These are phyloP conservation scores for Xestia c-nigrum DNA, from an alignment of 2,888 invertebrate species.

Conservation along the genomic window DNA sequence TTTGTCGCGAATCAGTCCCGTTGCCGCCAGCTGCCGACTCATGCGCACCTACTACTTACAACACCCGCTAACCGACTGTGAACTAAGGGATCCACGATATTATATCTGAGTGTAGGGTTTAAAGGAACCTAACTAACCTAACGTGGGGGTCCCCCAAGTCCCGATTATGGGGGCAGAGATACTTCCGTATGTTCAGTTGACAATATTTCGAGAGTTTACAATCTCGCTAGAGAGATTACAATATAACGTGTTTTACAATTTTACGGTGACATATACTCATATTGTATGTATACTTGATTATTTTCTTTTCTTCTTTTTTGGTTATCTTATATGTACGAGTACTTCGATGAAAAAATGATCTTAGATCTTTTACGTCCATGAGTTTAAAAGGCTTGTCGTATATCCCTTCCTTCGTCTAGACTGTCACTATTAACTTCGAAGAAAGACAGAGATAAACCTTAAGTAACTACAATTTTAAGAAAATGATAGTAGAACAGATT, in stretches of 20 bases:
- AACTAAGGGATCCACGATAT: not conserved
- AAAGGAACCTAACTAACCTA: too few relatives aligned
- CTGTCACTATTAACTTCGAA: slow-evolving; percentile 3
- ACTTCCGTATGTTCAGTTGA: too few relatives aligned
- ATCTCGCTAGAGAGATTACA: too few relatives aligned
- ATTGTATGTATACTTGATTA: too few relatives aligned
- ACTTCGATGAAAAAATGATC: not conserved
- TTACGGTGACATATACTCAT: too few relatives aligned
- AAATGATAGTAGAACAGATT: slow-evolving; percentile 16
- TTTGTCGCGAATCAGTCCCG: slow-evolving; percentile 64
- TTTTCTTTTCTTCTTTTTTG: not conserved
- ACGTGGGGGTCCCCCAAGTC: too few relatives aligned
- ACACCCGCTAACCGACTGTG: slow-evolving; percentile 36
- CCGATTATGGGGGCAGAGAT: too few relatives aligned
- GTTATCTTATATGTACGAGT: not conserved
- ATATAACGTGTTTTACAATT: too few relatives aligned
- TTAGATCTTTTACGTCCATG: not conserved
- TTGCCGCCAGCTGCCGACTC: slow-evolving; percentile 49
- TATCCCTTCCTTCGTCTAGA: not conserved
- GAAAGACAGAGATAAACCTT: slow-evolving; percentile 5
- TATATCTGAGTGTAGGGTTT: too few relatives aligned
- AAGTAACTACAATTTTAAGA: slow-evolving; percentile 5
- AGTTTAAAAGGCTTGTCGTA: not conserved
- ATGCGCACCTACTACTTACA: slow-evolving; percentile 31
- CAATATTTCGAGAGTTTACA: too few relatives aligned